phyloP scores from a whole-genome alignment of 1,140 invertebrate species.

The Riptortus pedestris region DNA sequence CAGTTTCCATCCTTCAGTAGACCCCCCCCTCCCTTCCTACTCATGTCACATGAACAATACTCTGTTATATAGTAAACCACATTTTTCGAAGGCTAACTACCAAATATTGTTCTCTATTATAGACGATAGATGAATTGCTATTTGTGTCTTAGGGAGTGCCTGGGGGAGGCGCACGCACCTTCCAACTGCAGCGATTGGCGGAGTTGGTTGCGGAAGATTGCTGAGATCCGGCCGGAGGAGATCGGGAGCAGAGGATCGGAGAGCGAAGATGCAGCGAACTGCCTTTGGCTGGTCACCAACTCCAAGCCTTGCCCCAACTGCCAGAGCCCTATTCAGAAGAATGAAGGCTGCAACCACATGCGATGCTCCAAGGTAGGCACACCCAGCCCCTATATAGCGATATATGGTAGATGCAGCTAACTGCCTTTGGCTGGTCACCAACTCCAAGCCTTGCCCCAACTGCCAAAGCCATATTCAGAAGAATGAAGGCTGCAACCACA shows the following conservation, averaged over 20 bases:
- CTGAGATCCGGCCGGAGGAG: constrained; percentile 54
- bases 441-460: constrained; percentile 63
- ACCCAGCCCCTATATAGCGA: too few relatives aligned
- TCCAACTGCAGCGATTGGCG: constrained; percentile 55
- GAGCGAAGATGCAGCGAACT: constrained; percentile 58
- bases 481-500: constrained; percentile 69
- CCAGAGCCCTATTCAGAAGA: constrained; percentile 63
- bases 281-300: constrained; percentile 60
- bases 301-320: constrained; percentile 65
- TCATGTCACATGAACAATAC: too few relatives aligned
- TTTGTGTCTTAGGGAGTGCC: constrained; percentile 44
- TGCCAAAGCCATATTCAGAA: constrained; percentile 66
- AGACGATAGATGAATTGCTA: too few relatives aligned
- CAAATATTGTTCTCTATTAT: too few relatives aligned
- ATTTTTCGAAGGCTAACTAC: too few relatives aligned
- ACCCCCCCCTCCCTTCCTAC: too few relatives aligned
- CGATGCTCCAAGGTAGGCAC: constrained; percentile 65
- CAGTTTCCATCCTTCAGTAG: too few relatives aligned
- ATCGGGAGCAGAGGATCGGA: constrained; percentile 44
- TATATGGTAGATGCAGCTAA: constrained; percentile 62
- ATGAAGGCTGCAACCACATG: constrained; percentile 70
- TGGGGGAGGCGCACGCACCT: constrained; percentile 59
- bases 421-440: constrained; percentile 59
- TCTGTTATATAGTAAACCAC: too few relatives aligned
- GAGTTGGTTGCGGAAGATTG: constrained; percentile 53